Evolutionary conservation across 2,888 invertebrate species (phyloP).

Genomic region (Pantelozetes paolii): DNA sequence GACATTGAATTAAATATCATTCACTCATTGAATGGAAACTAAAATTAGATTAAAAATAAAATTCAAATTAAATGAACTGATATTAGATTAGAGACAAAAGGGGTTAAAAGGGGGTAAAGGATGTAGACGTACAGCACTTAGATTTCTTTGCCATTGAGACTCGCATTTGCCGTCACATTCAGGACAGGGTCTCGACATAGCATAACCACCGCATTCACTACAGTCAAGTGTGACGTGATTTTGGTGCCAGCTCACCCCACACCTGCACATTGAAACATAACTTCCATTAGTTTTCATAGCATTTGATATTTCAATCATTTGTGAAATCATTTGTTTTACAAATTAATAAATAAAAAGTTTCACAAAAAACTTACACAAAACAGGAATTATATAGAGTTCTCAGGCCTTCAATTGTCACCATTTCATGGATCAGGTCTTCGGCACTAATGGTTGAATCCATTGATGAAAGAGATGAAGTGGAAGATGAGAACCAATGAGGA

Average conservation of each 20-base stretch:
- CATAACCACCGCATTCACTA: slow-evolving; percentile 73
- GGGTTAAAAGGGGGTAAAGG: neutral
- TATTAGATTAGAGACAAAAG: neutral
- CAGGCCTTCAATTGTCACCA: slow-evolving; percentile 61
- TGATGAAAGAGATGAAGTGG: neutral
- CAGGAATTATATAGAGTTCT: slow-evolving; percentile 68
- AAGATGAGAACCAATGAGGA: slow-evolving; percentile 26
- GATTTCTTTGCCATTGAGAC: slow-evolving; percentile 68
- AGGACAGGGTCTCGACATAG: slow-evolving; percentile 69
- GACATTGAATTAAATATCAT: too few relatives aligned
- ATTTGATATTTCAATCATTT: too few relatives aligned
- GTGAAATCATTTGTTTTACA: too few relatives aligned
- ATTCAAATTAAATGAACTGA: too few relatives aligned
- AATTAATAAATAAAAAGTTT: neutral
- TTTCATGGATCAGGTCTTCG: slow-evolving; percentile 35
- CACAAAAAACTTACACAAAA: slow-evolving; percentile 59
- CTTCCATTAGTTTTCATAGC: too few relatives aligned
- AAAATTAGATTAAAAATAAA: too few relatives aligned
- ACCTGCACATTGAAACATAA: slow-evolving; percentile 54
- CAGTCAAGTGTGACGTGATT: slow-evolving; percentile 72
- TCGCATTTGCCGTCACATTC: slow-evolving; percentile 70
- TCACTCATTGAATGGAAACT: slow-evolving; percentile 32
- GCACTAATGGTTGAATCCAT: neutral
- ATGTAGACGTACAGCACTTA: slow-evolving; percentile 57
- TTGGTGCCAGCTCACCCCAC: slow-evolving; percentile 74